Evolutionary conservation across 2,888 invertebrate genomes (phyloP).

Genomic region (Allygus modestus): DNA sequence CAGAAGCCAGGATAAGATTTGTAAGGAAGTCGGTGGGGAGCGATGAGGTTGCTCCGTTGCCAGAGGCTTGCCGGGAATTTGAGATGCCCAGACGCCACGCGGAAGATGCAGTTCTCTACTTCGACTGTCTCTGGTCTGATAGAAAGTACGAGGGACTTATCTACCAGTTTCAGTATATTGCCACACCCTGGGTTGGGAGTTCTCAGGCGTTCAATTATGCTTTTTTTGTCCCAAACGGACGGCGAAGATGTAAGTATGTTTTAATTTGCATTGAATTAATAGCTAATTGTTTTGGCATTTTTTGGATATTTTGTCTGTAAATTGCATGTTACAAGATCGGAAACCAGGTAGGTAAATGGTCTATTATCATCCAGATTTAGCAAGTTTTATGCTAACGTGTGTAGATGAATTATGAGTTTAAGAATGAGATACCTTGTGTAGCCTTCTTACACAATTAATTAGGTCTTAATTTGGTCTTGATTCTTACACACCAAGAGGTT

Average conservation of each 20-base stretch:
- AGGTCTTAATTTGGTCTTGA: too few species aligned
- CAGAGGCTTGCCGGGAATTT: conserved; percentile 68
- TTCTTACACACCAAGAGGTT: too few species aligned
- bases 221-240: conserved; percentile 67
- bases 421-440: too few species aligned
- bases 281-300: too few species aligned
- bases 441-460: too few species aligned
- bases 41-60: conserved; percentile 53
- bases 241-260: conserved; percentile 65
- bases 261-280: too few species aligned
- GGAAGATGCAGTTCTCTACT: conserved; percentile 65
- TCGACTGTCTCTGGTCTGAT: conserved; percentile 68
- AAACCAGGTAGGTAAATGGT: too few species aligned
- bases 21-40: conserved; percentile 22
- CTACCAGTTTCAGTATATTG: conserved; percentile 68
- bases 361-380: too few species aligned
- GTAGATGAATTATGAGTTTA: too few species aligned
- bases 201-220: conserved; percentile 67
- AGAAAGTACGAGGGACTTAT: conserved; percentile 58
- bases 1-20: conserved; percentile 51
- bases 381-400: too few species aligned
- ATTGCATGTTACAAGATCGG: too few species aligned
- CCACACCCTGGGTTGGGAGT: conserved; percentile 63
- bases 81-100: conserved; percentile 63
- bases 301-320: neutral